These are phyloP conservation scores for Eupristina koningsbergeri DNA, from an alignment of 1,140 invertebrate species.

Conservation along the genomic window DNA sequence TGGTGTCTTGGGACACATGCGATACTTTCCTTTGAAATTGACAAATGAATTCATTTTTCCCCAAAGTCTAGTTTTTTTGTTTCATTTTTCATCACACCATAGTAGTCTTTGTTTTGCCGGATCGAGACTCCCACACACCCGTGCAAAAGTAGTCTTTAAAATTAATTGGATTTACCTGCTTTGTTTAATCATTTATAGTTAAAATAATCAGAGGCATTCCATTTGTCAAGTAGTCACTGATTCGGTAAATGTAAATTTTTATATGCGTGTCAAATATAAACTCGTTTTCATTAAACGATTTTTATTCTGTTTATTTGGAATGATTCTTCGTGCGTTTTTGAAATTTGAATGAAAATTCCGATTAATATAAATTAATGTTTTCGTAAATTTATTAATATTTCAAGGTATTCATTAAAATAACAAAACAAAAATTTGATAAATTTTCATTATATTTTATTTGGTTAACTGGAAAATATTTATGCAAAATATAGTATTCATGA, in stretches of 20 bases:
- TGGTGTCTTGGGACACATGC: neutral
- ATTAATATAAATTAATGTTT: neutral
- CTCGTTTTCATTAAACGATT: no score
- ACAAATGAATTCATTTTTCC: slow-evolving; percentile 23
- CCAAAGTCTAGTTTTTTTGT: neutral
- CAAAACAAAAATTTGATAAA: no score
- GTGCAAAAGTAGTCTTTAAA: neutral
- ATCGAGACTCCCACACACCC: neutral
- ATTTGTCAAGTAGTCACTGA: neutral
- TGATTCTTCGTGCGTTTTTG: neutral
- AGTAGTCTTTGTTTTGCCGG: neutral
- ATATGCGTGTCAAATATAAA: no score
- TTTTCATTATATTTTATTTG: no score
- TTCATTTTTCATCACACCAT: slow-evolving; percentile 6
- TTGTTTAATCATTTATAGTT: neutral
- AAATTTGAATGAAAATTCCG: neutral
- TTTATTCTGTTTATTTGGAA: neutral
- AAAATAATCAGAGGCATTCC: neutral
- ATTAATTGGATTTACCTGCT: neutral
- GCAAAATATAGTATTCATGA: no score
- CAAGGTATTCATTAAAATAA: no score
- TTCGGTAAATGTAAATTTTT: neutral
- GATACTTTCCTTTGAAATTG: slow-evolving; percentile 20
- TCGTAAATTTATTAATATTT: no score
- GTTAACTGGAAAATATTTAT: no score